Base-by-base conservation (phyloP, 2,113 vertebrate genomes). In the Syngnathus scovelli region DNA sequence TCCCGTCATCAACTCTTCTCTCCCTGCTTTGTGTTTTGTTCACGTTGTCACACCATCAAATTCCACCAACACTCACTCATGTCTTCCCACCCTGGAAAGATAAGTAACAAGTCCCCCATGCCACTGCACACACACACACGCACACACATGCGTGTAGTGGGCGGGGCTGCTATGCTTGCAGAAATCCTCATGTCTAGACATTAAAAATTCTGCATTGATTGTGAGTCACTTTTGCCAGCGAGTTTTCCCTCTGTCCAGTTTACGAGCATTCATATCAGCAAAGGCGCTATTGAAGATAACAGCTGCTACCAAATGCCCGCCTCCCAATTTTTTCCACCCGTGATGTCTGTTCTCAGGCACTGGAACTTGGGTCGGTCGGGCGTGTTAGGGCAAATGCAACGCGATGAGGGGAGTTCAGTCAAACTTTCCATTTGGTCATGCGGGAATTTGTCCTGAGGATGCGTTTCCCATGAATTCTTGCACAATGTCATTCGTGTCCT, bases 401-500 rank as follows among this genome's bases (percentile, higher is more conserved):
- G 18, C 2, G 61, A 61, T 72, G 23, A 41, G 63, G 51, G 60
- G 52, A 65, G 55, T 23, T 0, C 23, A 70, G 73, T 39, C 52
- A 77, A 67, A 78, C 78, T 86, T 85, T 86, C 81, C 86, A 80
- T 81, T 83, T 81, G 76, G 81, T 84, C 81, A 86, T 74, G n/a
- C 69, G 61, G 83, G 81, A 83, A 83, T 85, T 78, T 60, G 6
- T 43, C 77, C 54, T 76, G 78, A 77, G 66, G 46, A 48, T 64
- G 74, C 39, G 74, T 7, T 0, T 55, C 64, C 44, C 72, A 51
- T 7, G 68, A 66, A 73, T 64, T 70, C 70, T 60, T 55, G 43
- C 61, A 64, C 39, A 16, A 38, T 79, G 79, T 76, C 76, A 61
- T 66, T 23, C 61, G 46, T 36, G 77, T 77, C 48, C 10, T 38